Conservation (phyloP, 2,113 vertebrate species). For the Tychaedon coryphoeus region DNA sequence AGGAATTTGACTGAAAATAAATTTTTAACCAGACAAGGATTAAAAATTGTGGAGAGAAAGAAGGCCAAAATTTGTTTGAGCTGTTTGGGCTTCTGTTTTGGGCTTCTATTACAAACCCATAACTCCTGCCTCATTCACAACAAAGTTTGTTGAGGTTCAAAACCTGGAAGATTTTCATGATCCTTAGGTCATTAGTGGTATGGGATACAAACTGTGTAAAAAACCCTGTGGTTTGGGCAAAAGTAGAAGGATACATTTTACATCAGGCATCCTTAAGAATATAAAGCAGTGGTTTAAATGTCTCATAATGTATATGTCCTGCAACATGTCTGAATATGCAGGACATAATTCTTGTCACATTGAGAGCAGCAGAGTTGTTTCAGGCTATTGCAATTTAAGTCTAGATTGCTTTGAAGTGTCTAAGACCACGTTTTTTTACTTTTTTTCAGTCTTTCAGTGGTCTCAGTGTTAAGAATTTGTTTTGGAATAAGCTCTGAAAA, state of each 20-base stretch:
- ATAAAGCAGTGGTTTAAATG: neutral
- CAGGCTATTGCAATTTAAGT: neutral
- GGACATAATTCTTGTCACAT: neutral
- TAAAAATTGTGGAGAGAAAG: neutral
- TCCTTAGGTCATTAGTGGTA: neutral
- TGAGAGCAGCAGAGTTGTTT: conserved; percentile 1
- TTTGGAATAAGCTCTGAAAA: conserved; percentile 17
- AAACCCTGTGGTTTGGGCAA: rapidly evolving
- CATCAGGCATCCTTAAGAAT: neutral
- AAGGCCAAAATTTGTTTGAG: neutral
- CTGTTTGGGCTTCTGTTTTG: neutral
- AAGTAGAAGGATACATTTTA: neutral
- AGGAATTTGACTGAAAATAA: neutral
- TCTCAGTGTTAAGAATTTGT: neutral
- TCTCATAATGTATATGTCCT: neutral
- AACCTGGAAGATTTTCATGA: neutral
- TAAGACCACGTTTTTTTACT: neutral
- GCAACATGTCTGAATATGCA: conserved; percentile 14
- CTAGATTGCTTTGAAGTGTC: neutral
- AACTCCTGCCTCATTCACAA: neutral
- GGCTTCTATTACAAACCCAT: neutral
- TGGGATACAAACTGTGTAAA: neutral
- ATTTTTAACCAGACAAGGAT: neutral
- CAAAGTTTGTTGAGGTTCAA: neutral
- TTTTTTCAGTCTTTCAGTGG: neutral